Conservation (phyloP, 2,888 invertebrate species). For the Patella caerulea region DNA sequence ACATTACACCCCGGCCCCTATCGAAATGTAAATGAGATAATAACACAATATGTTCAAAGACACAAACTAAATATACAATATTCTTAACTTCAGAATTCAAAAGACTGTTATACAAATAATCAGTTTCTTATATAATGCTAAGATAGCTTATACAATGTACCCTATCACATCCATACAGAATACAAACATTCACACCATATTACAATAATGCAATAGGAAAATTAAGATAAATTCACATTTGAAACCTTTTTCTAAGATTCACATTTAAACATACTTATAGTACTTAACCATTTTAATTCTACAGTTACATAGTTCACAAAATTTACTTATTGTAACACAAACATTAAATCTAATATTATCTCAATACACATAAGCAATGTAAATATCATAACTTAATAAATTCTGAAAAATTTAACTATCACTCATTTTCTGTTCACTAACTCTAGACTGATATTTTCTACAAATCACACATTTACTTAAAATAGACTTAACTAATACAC, state of each 20-base stretch:
- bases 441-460: not conserved
- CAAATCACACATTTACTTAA: conserved; percentile 13
- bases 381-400: not conserved
- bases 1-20: conserved; percentile 10
- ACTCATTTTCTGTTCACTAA: conserved; percentile 14
- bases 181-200: not conserved
- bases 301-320: too few species aligned
- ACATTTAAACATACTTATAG: not conserved
- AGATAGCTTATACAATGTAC: too few species aligned
- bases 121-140: not conserved
- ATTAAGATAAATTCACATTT: not conserved
- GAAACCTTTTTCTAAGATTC: not conserved
- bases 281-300: too few species aligned
- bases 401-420: conserved; percentile 7
- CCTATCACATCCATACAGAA: not conserved
- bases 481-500: not conserved
- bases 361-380: too few species aligned
- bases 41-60: not conserved
- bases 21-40: conserved; percentile 7
- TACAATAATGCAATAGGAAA: not conserved
- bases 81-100: not conserved
- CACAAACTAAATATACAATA: not conserved
- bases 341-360: too few species aligned
- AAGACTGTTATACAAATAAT: not conserved
- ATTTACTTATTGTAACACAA: too few species aligned